phyloP scores from a whole-genome alignment of 64 coral and sea anemone genomes.

The Montipora foliosa region DNA sequence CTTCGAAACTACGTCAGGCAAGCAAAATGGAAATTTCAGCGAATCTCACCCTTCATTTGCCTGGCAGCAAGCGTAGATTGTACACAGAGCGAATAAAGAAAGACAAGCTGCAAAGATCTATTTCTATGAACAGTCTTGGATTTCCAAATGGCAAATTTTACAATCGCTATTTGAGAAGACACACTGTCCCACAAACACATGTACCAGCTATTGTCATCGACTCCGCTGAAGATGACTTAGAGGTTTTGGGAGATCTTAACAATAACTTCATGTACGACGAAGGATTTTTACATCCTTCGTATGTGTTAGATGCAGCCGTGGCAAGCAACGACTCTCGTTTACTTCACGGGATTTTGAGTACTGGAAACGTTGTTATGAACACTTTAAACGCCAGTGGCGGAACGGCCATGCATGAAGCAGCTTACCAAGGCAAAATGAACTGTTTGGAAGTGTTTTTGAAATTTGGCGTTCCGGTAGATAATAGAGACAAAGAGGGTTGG shows the following conservation, averaged over 20 bases:
- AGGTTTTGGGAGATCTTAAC: not conserved
- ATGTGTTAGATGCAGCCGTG: slow-evolving; percentile 84
- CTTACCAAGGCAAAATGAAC: slow-evolving; percentile 82
- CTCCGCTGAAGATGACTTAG: not conserved
- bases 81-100: slow-evolving; percentile 18
- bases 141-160: slow-evolving; percentile 23
- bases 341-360: slow-evolving; percentile 72
- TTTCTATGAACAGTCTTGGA: not conserved
- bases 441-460: slow-evolving; percentile 86
- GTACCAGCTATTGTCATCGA: slow-evolving; percentile 16
- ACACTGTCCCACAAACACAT: not conserved
- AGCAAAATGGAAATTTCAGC: not conserved
- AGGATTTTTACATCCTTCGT: slow-evolving; percentile 56
- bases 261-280: slow-evolving; percentile 46
- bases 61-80: not conserved
- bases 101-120: slow-evolving; percentile 9
- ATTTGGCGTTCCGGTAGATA: slow-evolving; percentile 75
- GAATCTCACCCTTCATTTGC: not conserved
- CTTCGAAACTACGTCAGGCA: not conserved
- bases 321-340: slow-evolving; percentile 74
- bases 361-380: slow-evolving; percentile 57
- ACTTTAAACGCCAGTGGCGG: slow-evolving; percentile 81
- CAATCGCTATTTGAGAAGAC: slow-evolving; percentile 15
- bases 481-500: slow-evolving; percentile 87
- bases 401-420: slow-evolving; percentile 91